phyloP scores from a whole-genome alignment of 1,140 invertebrate genomes.

The Polypedilum pembai region DNA sequence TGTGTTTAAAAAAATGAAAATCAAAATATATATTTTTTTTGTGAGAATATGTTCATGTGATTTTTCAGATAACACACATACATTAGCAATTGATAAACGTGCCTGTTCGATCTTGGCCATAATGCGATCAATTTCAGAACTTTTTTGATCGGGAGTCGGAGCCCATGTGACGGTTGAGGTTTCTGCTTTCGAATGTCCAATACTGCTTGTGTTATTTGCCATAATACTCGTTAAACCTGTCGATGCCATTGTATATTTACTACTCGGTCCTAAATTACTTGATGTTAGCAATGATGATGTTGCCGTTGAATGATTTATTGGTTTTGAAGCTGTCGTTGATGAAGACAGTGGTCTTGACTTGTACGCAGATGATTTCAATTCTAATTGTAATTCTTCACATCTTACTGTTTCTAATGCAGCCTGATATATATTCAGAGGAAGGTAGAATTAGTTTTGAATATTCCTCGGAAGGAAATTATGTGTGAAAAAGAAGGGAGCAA shows the following conservation, averaged over 20 bases:
- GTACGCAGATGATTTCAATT: constrained; percentile 59
- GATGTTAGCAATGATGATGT: constrained; percentile 37
- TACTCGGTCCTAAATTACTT: constrained; percentile 21
- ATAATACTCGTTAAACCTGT: constrained; percentile 9
- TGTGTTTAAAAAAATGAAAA: background rate
- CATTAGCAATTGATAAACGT: constrained; percentile 34
- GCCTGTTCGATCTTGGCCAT: constrained; percentile 91
- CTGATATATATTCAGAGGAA: constrained; percentile 35
- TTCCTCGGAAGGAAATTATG: too few relatives aligned
- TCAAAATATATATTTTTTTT: background rate
- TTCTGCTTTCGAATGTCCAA: constrained; percentile 36
- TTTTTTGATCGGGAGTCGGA: constrained; percentile 50
- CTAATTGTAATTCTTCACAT: constrained; percentile 80
- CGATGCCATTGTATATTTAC: constrained; percentile 38
- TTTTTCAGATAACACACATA: constrained; percentile 32
- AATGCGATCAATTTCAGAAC: constrained; percentile 81
- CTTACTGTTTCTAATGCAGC: constrained; percentile 77
- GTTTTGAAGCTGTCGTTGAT: constrained; percentile 32
- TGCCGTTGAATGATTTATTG: constrained; percentile 30
- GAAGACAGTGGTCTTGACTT: constrained; percentile 38
- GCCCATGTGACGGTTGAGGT: constrained; percentile 41
- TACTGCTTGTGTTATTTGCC: constrained; percentile 32
- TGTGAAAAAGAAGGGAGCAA: too few relatives aligned
- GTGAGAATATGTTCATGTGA: constrained; percentile 15
- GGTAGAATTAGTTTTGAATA: too few relatives aligned